These are phyloP conservation scores for Limnothrissa miodon DNA, from an alignment of 2,113 vertebrate species.

Conservation along the genomic window DNA sequence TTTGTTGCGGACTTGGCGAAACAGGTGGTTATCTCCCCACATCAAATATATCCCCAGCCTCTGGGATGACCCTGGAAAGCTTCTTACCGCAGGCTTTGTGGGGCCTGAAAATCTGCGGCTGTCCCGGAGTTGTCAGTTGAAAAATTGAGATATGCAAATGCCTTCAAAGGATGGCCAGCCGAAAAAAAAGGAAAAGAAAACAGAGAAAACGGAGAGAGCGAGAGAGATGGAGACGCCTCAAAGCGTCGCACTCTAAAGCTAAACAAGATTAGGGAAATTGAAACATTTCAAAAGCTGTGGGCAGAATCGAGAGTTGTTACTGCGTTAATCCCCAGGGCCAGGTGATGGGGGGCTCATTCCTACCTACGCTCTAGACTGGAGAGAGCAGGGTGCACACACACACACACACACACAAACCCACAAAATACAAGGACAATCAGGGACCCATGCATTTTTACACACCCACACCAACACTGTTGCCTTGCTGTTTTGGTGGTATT, in stretches of 20 bases:
- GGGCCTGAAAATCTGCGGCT: slow-evolving; percentile 63
- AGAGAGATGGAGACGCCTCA: slow-evolving; percentile 66
- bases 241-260: slow-evolving; percentile 77
- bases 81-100: slow-evolving; percentile 61
- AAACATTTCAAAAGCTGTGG: slow-evolving; percentile 77
- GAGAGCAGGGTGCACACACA: not conserved
- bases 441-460: not conserved
- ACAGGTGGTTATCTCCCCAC: slow-evolving; percentile 70
- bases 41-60: slow-evolving; percentile 76
- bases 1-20: slow-evolving; percentile 55
- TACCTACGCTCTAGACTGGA: slow-evolving; percentile 61
- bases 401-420: not conserved
- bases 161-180: slow-evolving; percentile 70
- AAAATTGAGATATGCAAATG: slow-evolving; percentile 75
- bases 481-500: not conserved
- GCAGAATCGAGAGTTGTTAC: slow-evolving; percentile 77
- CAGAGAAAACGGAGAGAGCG: not conserved
- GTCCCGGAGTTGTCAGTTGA: slow-evolving; percentile 63
- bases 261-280: slow-evolving; percentile 85
- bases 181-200: slow-evolving; percentile 71
- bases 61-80: slow-evolving; percentile 63
- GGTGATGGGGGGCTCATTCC: slow-evolving; percentile 65
- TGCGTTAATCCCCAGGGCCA: slow-evolving; percentile 71
- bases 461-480: not conserved
- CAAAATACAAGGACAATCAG: not conserved